Conservation (phyloP, 1,140 invertebrate species). For the Caenorhabditis latens region DNA sequence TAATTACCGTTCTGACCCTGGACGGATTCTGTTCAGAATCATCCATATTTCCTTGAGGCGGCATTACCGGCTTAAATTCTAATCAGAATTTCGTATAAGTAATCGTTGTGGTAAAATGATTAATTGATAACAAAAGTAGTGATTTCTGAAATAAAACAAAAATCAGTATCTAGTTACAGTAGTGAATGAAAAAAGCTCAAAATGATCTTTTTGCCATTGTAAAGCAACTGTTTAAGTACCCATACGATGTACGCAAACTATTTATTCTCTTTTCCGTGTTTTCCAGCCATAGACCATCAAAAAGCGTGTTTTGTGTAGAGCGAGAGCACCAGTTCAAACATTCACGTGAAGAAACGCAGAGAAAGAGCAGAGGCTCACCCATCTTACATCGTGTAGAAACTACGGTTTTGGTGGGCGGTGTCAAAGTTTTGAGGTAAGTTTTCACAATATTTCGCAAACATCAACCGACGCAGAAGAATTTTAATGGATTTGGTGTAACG, state of each 20-base stretch:
- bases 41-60: background rate
- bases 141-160: background rate
- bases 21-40: background rate
- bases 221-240: background rate
- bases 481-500: slow-evolving; percentile 5
- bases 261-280: slow-evolving; percentile 38
- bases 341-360: slow-evolving; percentile 25
- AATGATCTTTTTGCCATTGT: slow-evolving; percentile 30
- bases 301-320: slow-evolving; percentile 34
- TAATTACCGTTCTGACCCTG: background rate
- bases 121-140: background rate
- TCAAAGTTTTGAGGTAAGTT: background rate
- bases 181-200: background rate
- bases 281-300: slow-evolving; percentile 54
- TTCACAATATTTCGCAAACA: slow-evolving; percentile 23
- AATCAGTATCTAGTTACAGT: background rate
- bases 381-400: slow-evolving; percentile 41
- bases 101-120: background rate
- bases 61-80: background rate
- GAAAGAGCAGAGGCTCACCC: slow-evolving; percentile 7
- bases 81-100: background rate
- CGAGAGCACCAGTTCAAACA: slow-evolving; percentile 46
- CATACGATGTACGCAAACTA: background rate
- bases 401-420: slow-evolving; percentile 14
- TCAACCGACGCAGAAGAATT: background rate